Percentiles rank a stretch among this genome's conserved stretches.
Evolutionary conservation across 2,113 vertebrate species (phyloP).

Genomic region (Catharus minimus): DNA sequence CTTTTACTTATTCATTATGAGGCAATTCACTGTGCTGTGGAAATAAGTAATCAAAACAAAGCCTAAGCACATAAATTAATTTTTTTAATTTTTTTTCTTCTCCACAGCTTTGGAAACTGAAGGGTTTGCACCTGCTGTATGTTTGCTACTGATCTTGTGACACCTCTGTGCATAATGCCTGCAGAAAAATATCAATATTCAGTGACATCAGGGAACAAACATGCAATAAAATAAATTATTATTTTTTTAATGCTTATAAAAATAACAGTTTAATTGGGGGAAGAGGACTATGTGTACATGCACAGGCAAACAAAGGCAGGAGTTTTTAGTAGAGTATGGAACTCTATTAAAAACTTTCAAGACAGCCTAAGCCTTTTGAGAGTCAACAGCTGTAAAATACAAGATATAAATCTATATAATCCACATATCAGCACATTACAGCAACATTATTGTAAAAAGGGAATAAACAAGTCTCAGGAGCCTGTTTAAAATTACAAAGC

Average conservation of each 20-base stretch:
- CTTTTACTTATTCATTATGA: background rate
- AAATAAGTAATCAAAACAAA: background rate
- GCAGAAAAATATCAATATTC: background rate
- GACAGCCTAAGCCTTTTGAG: background rate
- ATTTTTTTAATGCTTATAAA: background rate
- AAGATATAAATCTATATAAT: background rate
- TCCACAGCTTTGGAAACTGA: background rate
- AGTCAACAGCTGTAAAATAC: background rate
- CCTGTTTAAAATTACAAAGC: constrained; percentile 21
- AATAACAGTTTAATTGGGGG: background rate
- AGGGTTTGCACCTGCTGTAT: background rate
- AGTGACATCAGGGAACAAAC: background rate
- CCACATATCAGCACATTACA: background rate
- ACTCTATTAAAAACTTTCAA: background rate
- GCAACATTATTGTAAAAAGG: background rate
- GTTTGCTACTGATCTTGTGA: background rate
- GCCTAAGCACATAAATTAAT: background rate
- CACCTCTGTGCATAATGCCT: background rate
- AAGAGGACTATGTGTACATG: background rate
- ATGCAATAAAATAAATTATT: background rate
- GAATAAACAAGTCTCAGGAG: background rate
- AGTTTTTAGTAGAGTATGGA: background rate
- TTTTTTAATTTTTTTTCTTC: background rate
- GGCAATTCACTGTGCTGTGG: background rate
- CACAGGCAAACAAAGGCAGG: background rate